These are phyloP conservation scores for Epizoanthus stellaris DNA, from an alignment of 92 coral and sea anemone species.

Conservation along the genomic window DNA sequence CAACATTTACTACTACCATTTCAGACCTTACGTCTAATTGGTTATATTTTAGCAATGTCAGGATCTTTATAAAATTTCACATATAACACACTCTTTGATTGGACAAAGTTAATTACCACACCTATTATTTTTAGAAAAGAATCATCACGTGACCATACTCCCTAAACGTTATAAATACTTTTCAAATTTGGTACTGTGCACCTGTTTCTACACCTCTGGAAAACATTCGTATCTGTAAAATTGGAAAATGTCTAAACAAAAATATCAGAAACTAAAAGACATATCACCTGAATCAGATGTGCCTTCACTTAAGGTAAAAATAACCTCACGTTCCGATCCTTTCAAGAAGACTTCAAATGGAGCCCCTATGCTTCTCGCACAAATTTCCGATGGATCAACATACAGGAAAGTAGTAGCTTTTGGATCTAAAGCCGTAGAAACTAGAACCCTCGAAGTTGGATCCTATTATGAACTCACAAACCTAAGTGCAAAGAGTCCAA, in stretches of 20 bases:
- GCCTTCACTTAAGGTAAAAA: background rate
- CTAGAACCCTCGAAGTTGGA: background rate
- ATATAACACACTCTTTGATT: too few relatives aligned
- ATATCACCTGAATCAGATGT: background rate
- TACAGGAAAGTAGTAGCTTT: background rate
- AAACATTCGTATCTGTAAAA: background rate
- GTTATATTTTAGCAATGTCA: too few relatives aligned
- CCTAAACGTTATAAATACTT: background rate
- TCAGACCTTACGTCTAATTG: too few relatives aligned
- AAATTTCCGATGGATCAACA: background rate
- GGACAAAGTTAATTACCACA: too few relatives aligned
- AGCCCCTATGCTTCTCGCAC: background rate
- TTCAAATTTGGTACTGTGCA: background rate
- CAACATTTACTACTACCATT: too few relatives aligned
- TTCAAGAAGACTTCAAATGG: background rate
- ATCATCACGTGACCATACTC: too few relatives aligned
- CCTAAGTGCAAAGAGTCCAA: too few relatives aligned
- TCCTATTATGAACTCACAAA: too few relatives aligned
- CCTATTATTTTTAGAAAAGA: too few relatives aligned
- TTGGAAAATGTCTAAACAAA: background rate
- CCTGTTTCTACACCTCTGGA: background rate
- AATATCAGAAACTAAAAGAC: background rate
- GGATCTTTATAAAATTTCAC: too few relatives aligned
- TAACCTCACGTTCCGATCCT: background rate
- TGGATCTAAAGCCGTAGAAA: slow-evolving; percentile 1